phyloP scores from a whole-genome alignment of 2,113 vertebrate genomes.

The Trichomycterus rosablanca region DNA sequence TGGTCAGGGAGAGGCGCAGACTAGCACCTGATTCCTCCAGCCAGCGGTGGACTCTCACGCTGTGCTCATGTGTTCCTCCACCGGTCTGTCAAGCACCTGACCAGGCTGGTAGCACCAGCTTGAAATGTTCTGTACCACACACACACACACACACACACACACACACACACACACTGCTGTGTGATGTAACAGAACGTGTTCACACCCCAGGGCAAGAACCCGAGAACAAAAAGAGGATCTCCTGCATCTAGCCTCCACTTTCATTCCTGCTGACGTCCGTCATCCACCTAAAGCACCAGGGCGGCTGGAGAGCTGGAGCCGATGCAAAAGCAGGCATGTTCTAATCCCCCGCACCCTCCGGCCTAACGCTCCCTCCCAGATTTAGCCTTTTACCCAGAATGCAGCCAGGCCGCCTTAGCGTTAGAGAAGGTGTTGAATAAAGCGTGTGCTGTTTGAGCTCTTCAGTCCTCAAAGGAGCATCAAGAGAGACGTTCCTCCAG shows the following conservation, averaged over 20 bases:
- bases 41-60: no score
- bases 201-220: conserved; percentile 14
- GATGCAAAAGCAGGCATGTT: conserved; percentile 52
- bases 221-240: conserved; percentile 48
- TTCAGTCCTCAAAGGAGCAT: no score
- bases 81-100: no score
- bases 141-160: not conserved
- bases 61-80: no score
- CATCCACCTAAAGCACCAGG: conserved; percentile 51
- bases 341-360: conserved; percentile 47
- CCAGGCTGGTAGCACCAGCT: no score
- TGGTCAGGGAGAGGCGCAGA: no score
- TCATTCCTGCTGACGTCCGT: conserved; percentile 49
- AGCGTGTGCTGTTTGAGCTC: no score
- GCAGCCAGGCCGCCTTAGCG: no score
- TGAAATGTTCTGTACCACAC: not conserved
- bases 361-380: conserved; percentile 49
- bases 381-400: conserved; percentile 51
- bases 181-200: not conserved
- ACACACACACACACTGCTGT: no score
- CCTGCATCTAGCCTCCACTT: conserved; percentile 52
- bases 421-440: no score
- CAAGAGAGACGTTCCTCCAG: no score
- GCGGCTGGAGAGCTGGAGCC: conserved; percentile 49
- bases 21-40: no score